Conservation (phyloP, 2,888 invertebrate species). For the Eucriotettix oculatus region DNA sequence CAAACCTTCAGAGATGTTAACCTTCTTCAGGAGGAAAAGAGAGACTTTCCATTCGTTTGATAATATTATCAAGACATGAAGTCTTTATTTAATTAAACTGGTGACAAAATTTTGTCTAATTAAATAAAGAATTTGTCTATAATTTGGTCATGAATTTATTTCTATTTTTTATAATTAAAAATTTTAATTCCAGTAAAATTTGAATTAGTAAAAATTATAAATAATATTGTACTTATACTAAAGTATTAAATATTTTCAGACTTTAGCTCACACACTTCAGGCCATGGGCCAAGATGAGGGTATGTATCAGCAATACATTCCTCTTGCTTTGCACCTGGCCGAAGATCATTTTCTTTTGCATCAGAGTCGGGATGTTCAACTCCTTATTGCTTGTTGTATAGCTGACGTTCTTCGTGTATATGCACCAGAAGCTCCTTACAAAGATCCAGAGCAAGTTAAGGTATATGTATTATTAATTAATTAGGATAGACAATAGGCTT, state of each 20-base stretch:
- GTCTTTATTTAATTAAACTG: not conserved
- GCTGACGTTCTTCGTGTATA: slow-evolving; percentile 93
- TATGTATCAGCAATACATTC: slow-evolving; percentile 79
- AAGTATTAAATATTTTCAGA: slow-evolving; percentile 29
- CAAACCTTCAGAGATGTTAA: not conserved
- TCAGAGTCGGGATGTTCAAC: slow-evolving; percentile 78
- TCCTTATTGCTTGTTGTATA: slow-evolving; percentile 91
- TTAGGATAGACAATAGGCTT: too few species aligned
- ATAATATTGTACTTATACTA: too few species aligned
- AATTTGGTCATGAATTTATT: too few species aligned
- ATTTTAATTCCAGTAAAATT: not conserved
- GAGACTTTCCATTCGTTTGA: too few species aligned
- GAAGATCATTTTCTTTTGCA: slow-evolving; percentile 87
- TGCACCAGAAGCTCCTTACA: slow-evolving; percentile 95
- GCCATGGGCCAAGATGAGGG: slow-evolving; percentile 95
- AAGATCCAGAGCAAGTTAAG: slow-evolving; percentile 84
- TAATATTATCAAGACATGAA: not conserved
- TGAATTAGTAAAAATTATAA: not conserved
- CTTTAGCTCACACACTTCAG: slow-evolving; percentile 83
- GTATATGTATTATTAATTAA: slow-evolving; percentile 17
- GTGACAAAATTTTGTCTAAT: not conserved
- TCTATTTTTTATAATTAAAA: not conserved
- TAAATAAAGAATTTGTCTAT: not conserved
- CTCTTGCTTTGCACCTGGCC: slow-evolving; percentile 79
- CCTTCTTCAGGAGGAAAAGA: not conserved